These are phyloP conservation scores for Athene noctua DNA, from an alignment of 2,113 vertebrate species.

Conservation along the genomic window DNA sequence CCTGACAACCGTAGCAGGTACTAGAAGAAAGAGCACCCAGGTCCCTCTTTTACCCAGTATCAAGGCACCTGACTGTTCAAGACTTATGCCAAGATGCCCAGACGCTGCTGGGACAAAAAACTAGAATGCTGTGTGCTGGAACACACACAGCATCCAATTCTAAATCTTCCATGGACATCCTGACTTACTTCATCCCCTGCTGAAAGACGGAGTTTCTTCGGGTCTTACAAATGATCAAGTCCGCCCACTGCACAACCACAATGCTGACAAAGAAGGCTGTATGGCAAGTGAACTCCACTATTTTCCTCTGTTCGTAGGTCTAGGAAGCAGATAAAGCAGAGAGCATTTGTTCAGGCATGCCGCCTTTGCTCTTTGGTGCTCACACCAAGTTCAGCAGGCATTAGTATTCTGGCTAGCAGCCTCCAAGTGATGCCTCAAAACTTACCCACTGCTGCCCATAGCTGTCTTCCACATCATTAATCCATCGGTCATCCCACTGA, in stretches of 20 bases:
- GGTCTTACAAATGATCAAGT: slow-evolving; percentile 88
- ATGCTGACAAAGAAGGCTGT: slow-evolving; percentile 89
- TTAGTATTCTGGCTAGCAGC: background rate
- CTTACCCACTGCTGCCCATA: slow-evolving; percentile 86
- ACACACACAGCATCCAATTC: background rate
- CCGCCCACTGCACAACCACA: slow-evolving; percentile 88
- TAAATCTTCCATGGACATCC: background rate
- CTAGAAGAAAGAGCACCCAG: background rate
- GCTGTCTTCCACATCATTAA: slow-evolving; percentile 84
- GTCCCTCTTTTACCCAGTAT: background rate
- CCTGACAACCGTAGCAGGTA: background rate
- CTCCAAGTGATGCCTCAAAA: background rate
- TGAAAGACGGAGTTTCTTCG: slow-evolving; percentile 88
- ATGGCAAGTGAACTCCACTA: slow-evolving; percentile 89
- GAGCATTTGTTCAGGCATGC: rapidly evolving
- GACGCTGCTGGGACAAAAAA: background rate
- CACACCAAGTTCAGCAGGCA: background rate
- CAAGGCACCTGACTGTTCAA: background rate
- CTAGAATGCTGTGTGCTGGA: background rate
- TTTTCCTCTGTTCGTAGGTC: slow-evolving; percentile 88
- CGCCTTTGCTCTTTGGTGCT: background rate
- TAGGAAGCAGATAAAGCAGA: slow-evolving; percentile 31
- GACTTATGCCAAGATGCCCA: background rate
- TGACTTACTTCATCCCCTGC: slow-evolving; percentile 88
- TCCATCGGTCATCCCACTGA: slow-evolving; percentile 82